phyloP scores from a whole-genome alignment of 2,113 vertebrate genomes.

The Dipodomys ordii region DNA sequence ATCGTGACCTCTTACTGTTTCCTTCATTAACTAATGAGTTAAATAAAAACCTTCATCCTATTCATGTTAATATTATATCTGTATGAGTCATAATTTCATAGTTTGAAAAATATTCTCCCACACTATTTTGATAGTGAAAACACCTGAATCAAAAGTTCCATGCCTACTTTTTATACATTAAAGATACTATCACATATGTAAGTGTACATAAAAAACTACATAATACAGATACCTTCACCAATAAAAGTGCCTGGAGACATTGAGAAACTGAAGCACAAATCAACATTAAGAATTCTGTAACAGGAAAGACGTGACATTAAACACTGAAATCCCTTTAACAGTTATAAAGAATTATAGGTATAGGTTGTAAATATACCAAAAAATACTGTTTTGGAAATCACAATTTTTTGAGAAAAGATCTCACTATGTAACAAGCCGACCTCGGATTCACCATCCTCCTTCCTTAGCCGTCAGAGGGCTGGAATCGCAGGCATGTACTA shows the following conservation, averaged over 20 bases:
- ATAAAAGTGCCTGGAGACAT: background rate
- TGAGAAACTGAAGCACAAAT: background rate
- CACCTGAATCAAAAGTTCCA: no score
- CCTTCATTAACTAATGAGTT: constrained; percentile 1
- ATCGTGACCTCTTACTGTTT: background rate
- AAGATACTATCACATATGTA: background rate
- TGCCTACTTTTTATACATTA: background rate
- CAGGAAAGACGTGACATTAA: background rate
- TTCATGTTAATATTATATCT: background rate
- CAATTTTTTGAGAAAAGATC: background rate
- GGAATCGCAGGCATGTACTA: background rate
- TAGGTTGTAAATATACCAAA: background rate
- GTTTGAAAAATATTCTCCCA: no score
- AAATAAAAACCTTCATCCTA: background rate
- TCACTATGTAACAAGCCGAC: background rate
- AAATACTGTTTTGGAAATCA: background rate
- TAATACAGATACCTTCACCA: background rate
- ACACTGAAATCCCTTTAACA: constrained; percentile 35
- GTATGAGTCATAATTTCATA: background rate
- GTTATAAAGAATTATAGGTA: background rate
- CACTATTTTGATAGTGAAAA: no score
- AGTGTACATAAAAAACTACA: background rate
- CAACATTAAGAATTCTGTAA: constrained; percentile 22
- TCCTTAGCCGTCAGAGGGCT: background rate
- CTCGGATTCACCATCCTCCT: background rate